A percentile compares a stretch with the other conserved stretches of the same genome.
Evolutionary conservation across 2,113 vertebrate genomes (phyloP).

Genomic region (Elgaria multicarinata): DNA sequence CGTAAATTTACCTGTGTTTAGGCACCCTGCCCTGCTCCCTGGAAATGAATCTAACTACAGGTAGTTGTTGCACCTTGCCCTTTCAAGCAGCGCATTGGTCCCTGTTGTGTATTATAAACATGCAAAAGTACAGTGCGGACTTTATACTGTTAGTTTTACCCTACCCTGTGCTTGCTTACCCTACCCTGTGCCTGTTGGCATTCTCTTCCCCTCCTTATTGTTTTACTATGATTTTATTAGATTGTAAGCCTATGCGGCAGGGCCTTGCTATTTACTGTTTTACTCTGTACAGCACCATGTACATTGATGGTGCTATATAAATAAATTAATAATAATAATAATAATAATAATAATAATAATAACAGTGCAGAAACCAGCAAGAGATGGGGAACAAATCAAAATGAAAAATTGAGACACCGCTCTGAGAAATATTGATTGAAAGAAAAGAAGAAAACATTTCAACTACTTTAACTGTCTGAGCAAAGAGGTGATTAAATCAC

Average conservation of each 20-base stretch:
- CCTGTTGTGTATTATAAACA: not conserved
- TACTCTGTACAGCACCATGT: too few species aligned
- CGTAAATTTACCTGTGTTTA: not conserved
- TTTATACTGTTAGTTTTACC: too few species aligned
- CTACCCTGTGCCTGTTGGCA: too few species aligned
- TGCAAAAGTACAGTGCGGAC: not conserved
- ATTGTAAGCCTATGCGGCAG: too few species aligned
- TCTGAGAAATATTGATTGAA: not conserved
- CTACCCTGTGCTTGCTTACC: too few species aligned
- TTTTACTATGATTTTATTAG: too few species aligned
- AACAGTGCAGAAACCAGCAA: not conserved
- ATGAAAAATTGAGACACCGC: not conserved
- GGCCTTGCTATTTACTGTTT: too few species aligned
- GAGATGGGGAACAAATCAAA: not conserved
- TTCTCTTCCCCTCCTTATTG: too few species aligned
- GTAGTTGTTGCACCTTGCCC: not conserved
- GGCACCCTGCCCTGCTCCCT: not conserved
- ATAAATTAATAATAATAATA: too few species aligned
- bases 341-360: too few species aligned
- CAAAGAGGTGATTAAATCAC: constrained; percentile 3
- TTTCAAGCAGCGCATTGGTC: not conserved
- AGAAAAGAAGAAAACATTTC: not conserved
- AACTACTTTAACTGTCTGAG: not conserved
- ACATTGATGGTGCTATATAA: too few species aligned
- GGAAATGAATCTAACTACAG: not conserved